Evolutionary conservation across 2,888 invertebrate genomes (phyloP).

Genomic region (Patella depressa): DNA sequence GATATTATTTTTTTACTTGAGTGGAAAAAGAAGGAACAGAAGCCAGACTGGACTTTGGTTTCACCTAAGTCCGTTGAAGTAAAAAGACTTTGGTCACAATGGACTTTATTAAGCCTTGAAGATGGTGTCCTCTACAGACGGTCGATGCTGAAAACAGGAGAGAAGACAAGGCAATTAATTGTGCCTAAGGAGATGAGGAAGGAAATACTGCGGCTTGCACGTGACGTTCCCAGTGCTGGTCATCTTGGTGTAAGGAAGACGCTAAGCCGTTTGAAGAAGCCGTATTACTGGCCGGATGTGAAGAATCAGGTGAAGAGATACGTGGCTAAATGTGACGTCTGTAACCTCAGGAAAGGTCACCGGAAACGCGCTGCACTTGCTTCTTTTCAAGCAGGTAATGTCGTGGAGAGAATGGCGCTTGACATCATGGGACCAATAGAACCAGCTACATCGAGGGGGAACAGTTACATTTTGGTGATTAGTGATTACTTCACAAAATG

Average conservation of each 20-base stretch:
- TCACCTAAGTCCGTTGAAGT: neutral
- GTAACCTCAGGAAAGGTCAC: neutral
- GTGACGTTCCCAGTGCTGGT: neutral
- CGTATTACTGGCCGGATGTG: neutral
- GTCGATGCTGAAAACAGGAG: no score
- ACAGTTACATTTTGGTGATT: constrained; percentile 14
- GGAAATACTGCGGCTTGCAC: neutral
- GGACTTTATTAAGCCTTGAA: neutral
- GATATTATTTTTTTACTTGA: no score
- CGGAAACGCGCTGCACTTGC: neutral
- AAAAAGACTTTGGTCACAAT: neutral
- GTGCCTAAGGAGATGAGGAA: no score
- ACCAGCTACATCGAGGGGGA: constrained; percentile 19
- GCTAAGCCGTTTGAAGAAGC: neutral
- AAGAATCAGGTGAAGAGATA: neutral
- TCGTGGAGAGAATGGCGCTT: constrained; percentile 33
- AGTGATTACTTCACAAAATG: neutral
- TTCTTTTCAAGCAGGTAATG: constrained; percentile 11
- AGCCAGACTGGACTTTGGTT: neutral
- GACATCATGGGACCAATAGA: constrained; percentile 30
- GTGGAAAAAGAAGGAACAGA: neutral
- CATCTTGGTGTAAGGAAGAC: constrained; percentile 1
- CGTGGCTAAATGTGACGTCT: neutral
- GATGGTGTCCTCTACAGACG: no score
- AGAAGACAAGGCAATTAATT: no score